Conservation (phyloP, 1,140 invertebrate genomes). For the Dendroctonus ponderosae region DNA sequence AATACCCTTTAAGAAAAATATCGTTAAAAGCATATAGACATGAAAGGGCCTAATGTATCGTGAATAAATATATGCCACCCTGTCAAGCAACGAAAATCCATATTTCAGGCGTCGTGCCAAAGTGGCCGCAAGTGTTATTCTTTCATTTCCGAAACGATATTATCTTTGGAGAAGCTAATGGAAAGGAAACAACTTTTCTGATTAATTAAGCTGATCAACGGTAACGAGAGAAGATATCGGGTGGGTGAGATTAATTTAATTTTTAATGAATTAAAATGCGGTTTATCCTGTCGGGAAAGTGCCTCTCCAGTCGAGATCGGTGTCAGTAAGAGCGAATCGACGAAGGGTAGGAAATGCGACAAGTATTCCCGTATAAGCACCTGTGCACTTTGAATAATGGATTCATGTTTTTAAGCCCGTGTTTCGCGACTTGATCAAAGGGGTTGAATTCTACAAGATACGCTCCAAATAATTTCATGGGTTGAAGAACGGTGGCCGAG, state of each 20-base stretch:
- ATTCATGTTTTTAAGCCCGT: too few species aligned
- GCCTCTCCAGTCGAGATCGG: too few species aligned
- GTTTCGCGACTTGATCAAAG: too few species aligned
- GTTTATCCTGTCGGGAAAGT: background rate
- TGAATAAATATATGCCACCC: slow-evolving; percentile 1
- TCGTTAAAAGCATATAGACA: background rate
- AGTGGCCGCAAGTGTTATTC: slow-evolving; percentile 8
- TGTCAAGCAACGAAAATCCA: background rate
- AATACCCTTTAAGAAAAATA: background rate
- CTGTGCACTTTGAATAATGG: too few species aligned
- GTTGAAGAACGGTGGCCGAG: too few species aligned
- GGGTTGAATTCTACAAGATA: too few species aligned
- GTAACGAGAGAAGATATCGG: slow-evolving; percentile 4
- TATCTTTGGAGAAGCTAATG: slow-evolving; percentile 12
- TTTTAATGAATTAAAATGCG: slow-evolving; percentile 5
- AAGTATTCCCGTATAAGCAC: too few species aligned
- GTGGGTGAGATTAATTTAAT: slow-evolving; percentile 7
- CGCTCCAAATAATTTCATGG: too few species aligned
- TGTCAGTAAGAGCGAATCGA: too few species aligned
- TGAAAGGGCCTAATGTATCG: slow-evolving; percentile 1
- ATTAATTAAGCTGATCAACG: slow-evolving; percentile 19
- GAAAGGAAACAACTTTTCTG: slow-evolving; percentile 19
- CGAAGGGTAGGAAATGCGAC: too few species aligned
- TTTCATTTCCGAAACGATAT: slow-evolving; percentile 16
- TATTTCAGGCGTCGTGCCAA: background rate